Evolutionary conservation across 2,888 invertebrate species (phyloP).

Genomic region (Theretra japonica): DNA sequence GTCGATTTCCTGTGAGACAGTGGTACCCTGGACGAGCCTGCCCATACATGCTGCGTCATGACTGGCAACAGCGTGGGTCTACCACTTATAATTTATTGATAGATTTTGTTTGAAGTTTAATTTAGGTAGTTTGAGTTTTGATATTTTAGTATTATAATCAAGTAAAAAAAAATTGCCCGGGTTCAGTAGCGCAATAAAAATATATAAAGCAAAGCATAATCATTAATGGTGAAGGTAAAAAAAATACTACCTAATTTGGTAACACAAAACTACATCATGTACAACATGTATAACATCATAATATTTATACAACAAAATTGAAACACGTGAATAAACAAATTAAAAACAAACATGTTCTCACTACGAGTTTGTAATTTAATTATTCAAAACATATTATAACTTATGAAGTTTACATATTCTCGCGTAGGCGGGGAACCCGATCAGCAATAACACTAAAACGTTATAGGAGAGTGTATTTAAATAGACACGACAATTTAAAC

Average conservation of each 20-base stretch:
- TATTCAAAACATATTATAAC: background rate
- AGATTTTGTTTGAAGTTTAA: too few species aligned
- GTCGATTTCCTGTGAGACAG: too few species aligned
- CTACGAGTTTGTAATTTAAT: background rate
- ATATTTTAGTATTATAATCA: too few species aligned
- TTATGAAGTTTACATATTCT: background rate
- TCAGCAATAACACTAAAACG: constrained; percentile 26
- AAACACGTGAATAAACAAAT: background rate
- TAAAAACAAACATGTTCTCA: background rate
- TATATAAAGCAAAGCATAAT: too few species aligned
- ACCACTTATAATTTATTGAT: too few species aligned
- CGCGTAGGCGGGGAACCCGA: constrained; percentile 13
- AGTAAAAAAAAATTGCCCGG: too few species aligned
- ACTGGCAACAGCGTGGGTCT: too few species aligned
- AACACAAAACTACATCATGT: background rate
- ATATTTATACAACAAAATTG: background rate
- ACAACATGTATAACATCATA: background rate
- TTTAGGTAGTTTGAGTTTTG: too few species aligned
- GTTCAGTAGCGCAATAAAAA: too few species aligned
- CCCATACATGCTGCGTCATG: too few species aligned
- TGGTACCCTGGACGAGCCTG: too few species aligned
- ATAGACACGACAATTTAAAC: constrained; percentile 25
- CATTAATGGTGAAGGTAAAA: too few species aligned
- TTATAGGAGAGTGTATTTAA: constrained; percentile 27
- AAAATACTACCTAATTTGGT: background rate